Conservation (phyloP, 1,140 invertebrate species). For the Calliphora vicina region DNA sequence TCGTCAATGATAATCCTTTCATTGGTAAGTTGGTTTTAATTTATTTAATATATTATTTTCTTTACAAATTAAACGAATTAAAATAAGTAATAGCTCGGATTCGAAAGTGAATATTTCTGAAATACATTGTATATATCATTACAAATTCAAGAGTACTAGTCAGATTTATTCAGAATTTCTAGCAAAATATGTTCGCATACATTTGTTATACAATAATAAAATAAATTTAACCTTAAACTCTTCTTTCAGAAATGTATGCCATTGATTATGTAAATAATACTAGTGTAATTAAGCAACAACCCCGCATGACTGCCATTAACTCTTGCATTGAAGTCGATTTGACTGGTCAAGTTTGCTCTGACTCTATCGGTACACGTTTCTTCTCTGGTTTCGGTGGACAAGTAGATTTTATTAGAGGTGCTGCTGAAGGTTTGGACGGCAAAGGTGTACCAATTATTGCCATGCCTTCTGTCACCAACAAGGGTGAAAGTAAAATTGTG, state of each 20-base stretch:
- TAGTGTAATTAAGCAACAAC: conserved; percentile 81
- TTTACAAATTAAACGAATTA: too few relatives aligned
- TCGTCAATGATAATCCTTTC: conserved; percentile 92
- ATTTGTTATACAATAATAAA: too few relatives aligned
- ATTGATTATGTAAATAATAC: conserved; percentile 88
- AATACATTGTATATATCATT: too few relatives aligned
- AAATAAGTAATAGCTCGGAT: too few relatives aligned
- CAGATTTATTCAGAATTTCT: too few relatives aligned
- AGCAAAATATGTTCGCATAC: too few relatives aligned
- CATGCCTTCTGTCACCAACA: conserved; percentile 84
- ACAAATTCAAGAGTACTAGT: too few relatives aligned
- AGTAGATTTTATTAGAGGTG: conserved; percentile 95
- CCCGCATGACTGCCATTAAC: conserved; percentile 94
- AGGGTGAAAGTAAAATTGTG: conserved; percentile 89
- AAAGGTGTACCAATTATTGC: conserved; percentile 94
- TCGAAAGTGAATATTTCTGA: too few relatives aligned
- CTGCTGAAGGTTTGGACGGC: conserved; percentile 87
- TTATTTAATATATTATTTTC: too few relatives aligned
- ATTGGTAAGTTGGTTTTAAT: conserved; percentile 70
- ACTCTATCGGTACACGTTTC: conserved; percentile 92
- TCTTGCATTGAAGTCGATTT: conserved; percentile 96
- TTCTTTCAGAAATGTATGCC: conserved; percentile 81
- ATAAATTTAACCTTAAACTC: too few relatives aligned
- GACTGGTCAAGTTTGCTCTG: conserved; percentile 91
- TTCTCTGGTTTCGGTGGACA: conserved; percentile 94